phyloP scores from a whole-genome alignment of 2,888 invertebrate species.

The Ophioninae sp. region DNA sequence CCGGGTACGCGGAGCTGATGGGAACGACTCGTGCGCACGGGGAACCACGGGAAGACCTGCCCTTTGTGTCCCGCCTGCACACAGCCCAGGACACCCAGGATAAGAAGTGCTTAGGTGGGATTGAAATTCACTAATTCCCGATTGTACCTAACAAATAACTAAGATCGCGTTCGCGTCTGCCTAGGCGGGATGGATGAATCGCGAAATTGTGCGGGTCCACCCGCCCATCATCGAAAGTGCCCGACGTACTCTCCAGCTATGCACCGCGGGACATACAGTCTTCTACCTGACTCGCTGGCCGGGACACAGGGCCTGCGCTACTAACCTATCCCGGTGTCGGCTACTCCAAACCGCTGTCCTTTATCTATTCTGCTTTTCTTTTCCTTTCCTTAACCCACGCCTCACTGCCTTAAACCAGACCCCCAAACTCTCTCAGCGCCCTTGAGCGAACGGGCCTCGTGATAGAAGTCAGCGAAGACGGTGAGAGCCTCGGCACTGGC shows the following conservation, averaged over 20 bases:
- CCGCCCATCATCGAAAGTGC: not conserved
- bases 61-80: constrained; percentile 9
- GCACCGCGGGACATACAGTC: not conserved
- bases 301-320: no score
- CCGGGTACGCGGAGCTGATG: not conserved
- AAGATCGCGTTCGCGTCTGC: not conserved
- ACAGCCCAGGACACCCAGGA: not conserved
- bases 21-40: not conserved
- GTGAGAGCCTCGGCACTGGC: not conserved
- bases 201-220: not conserved
- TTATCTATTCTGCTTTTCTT: no score
- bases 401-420: not conserved
- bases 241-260: not conserved
- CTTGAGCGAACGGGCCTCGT: constrained; percentile 1
- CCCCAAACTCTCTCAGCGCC: no score
- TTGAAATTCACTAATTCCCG: not conserved
- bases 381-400: no score
- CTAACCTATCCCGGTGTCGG: no score
- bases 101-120: not conserved
- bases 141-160: not conserved
- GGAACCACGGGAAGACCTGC: constrained; percentile 19
- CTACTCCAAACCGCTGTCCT: no score
- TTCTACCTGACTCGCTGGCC: not conserved
- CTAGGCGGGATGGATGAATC: not conserved
- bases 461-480: constrained; percentile 13